Conservation (phyloP, 2,888 invertebrate species). For the Lypha dubia region DNA sequence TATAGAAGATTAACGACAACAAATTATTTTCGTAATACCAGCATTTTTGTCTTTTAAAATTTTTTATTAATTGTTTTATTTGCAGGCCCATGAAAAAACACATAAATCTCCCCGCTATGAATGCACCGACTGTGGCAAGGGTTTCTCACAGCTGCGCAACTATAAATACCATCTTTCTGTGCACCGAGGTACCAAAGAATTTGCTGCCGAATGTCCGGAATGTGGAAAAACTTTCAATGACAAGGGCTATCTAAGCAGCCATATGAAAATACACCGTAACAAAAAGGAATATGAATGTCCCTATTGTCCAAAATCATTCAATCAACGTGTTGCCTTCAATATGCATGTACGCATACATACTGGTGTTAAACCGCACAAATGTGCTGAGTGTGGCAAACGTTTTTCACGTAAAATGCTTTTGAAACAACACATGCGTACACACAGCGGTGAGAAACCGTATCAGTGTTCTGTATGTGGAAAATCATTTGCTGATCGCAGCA, state of each 20-base stretch:
- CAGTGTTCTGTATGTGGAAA: slow-evolving; percentile 91
- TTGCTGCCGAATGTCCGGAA: slow-evolving; percentile 88
- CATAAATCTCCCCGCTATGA: slow-evolving; percentile 85
- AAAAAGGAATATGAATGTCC: slow-evolving; percentile 92
- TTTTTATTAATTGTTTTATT: slow-evolving; percentile 40
- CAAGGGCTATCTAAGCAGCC: slow-evolving; percentile 92
- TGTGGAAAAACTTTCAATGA: slow-evolving; percentile 94
- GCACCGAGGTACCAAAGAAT: slow-evolving; percentile 92
- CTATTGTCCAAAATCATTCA: slow-evolving; percentile 92
- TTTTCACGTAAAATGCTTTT: slow-evolving; percentile 93
- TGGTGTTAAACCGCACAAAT: slow-evolving; percentile 91
- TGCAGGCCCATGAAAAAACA: slow-evolving; percentile 82
- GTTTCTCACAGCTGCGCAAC: slow-evolving; percentile 92
- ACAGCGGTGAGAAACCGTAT: slow-evolving; percentile 91
- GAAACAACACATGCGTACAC: slow-evolving; percentile 92
- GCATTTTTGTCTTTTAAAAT: no score
- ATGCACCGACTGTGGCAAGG: slow-evolving; percentile 91
- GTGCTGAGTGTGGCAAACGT: slow-evolving; percentile 90
- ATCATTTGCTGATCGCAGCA: slow-evolving; percentile 92
- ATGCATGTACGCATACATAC: slow-evolving; percentile 94
- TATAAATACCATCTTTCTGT: slow-evolving; percentile 93
- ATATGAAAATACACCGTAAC: slow-evolving; percentile 93
- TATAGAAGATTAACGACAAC: background rate
- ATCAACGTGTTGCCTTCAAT: slow-evolving; percentile 93
- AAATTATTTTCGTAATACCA: no score